These are phyloP conservation scores for Morelia viridis DNA, from an alignment of 2,797 vertebrate genomes.

Conservation along the genomic window DNA sequence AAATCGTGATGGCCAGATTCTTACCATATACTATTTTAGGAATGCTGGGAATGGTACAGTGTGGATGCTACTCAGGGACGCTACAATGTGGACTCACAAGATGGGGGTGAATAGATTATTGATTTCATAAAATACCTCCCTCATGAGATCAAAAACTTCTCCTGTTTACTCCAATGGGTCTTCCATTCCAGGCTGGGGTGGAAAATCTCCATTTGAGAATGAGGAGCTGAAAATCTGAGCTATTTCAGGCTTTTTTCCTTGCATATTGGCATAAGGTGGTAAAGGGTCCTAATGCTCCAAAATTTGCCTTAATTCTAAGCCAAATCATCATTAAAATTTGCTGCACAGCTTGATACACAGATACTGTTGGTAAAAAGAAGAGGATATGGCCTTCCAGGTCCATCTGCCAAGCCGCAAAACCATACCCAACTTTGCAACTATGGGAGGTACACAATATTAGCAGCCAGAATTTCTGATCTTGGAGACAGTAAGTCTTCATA, in stretches of 20 bases:
- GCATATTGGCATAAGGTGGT: not conserved
- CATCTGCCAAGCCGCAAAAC: not conserved
- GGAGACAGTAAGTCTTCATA: not conserved
- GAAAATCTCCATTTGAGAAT: not conserved
- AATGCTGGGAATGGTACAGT: too few relatives aligned
- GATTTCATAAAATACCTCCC: not conserved
- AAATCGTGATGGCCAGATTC: not conserved
- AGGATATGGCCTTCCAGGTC: not conserved
- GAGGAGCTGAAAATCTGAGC: not conserved
- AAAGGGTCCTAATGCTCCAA: not conserved
- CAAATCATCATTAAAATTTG: not conserved
- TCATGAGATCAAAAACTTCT: not conserved
- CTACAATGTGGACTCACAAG: not conserved
- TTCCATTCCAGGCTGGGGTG: not conserved
- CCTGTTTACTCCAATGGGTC: not conserved
- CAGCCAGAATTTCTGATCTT: not conserved
- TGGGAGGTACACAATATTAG: not conserved
- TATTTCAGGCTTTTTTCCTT: not conserved
- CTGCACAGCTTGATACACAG: not conserved
- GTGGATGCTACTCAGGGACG: not conserved
- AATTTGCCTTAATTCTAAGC: not conserved
- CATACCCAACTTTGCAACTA: not conserved
- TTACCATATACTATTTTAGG: not conserved
- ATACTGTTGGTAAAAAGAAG: not conserved
- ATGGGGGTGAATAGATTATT: not conserved